These are phyloP conservation scores for Heteropelma amictum DNA, from an alignment of 2,888 invertebrate species.

Conservation along the genomic window DNA sequence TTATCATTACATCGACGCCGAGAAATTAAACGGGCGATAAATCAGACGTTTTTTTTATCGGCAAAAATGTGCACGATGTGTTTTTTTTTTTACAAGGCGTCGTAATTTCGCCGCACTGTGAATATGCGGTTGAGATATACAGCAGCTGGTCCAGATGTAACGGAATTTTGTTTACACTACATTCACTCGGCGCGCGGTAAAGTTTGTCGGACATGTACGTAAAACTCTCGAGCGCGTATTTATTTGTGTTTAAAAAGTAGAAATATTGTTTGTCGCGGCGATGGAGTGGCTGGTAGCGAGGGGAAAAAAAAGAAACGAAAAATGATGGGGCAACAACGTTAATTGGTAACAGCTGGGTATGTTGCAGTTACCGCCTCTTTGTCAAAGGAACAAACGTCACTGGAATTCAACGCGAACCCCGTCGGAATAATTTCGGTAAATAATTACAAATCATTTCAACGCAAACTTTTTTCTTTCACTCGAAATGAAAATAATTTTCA, in stretches of 20 bases:
- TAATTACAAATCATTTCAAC: neutral
- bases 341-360: constrained; percentile 47
- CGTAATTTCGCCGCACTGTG: constrained; percentile 19
- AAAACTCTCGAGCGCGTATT: constrained; percentile 34
- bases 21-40: no score
- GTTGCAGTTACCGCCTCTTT: constrained; percentile 14
- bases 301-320: constrained; percentile 5
- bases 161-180: constrained; percentile 48
- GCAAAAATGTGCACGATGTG: neutral
- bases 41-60: neutral
- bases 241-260: constrained; percentile 45
- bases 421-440: neutral
- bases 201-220: constrained; percentile 31
- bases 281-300: constrained; percentile 36
- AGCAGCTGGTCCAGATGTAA: constrained; percentile 53
- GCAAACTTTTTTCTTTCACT: no score
- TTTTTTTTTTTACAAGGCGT: neutral
- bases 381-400: neutral
- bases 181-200: constrained; percentile 30
- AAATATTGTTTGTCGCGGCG: constrained; percentile 39
- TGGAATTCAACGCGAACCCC: neutral
- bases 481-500: neutral
- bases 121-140: constrained; percentile 8
- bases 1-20: no score
- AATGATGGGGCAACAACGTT: no score